phyloP scores from a whole-genome alignment of 1,140 invertebrate species.

The Ylistrum balloti region DNA sequence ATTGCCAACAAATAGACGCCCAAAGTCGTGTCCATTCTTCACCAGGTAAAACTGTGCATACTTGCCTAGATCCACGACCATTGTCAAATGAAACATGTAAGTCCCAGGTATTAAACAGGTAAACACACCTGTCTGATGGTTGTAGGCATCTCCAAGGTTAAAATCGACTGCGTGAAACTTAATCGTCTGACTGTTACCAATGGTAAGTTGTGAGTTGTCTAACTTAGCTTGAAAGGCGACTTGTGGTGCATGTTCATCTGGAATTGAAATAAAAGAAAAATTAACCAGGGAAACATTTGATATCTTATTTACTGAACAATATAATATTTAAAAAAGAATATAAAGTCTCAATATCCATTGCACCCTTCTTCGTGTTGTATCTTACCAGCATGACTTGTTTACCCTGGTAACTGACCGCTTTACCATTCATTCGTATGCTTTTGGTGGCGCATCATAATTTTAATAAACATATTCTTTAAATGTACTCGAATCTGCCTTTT shows the following conservation, averaged over 20 bases:
- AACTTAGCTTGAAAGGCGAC: not conserved
- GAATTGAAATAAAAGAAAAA: not conserved
- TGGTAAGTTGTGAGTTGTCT: not conserved
- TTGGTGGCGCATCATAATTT: no score
- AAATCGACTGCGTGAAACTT: not conserved
- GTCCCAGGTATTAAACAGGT: not conserved
- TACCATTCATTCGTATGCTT: no score
- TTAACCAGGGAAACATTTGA: no score
- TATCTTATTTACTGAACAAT: no score
- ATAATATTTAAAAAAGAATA: no score
- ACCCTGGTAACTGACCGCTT: no score
- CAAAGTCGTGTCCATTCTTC: not conserved
- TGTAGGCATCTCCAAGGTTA: not conserved
- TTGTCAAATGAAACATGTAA: not conserved
- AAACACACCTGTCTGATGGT: not conserved
- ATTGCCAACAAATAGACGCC: not conserved
- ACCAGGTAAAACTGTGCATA: not conserved
- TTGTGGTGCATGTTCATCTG: not conserved
- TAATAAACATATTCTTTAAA: no score
- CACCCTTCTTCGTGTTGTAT: no score
- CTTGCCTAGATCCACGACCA: not conserved
- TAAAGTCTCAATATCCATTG: no score
- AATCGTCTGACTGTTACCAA: not conserved
- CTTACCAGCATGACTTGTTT: no score
- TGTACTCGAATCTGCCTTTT: no score